Base-by-base conservation (phyloP, 2,113 vertebrate species). In the Stomatorhinus ivindoensis region DNA sequence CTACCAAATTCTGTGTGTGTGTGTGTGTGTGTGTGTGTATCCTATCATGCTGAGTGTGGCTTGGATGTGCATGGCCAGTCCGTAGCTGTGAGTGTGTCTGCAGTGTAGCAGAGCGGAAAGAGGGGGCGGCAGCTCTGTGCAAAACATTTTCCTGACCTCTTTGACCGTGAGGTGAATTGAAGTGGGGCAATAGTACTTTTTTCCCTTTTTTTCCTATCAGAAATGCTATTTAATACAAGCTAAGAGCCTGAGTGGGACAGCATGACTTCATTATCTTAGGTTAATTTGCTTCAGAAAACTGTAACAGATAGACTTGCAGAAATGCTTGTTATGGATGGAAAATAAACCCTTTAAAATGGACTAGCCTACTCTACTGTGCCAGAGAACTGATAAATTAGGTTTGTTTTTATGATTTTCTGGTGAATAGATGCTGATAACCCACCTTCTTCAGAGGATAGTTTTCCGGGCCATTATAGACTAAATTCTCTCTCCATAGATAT, bases 331-430 rank as follows among this genome's bases (percentile, higher is more conserved):
- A 15, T 73, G 87, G 39, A 88, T 88, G 87, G 21, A 27, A 69
- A 27, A 46, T 13, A 47, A n/a, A 31, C 55, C 24, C 7, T 88
- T 73, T 88, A 88, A 88, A 87, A 87, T 47, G 44, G 44, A 31
- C 44, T 8, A 48, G 44, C 19, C 44, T 8, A 48, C 39, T n/a
- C 39, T n/a, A 39, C 42, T 42, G 10, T 17, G 58, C 55, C 58
- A 88, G 87, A 88, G 44, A 88, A 88, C 39, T 65, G 58, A 88
- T 47, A 13, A 10, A 84, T 47, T 47, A 39, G 5, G 87, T 69
- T 69, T 88, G 39, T 65, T 88, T 46, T 47, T 47, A 84, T 88
- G 39, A 88, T 48, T 88, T 80, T 65, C 87, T 69, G 42, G 17
- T 69, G 58, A 88, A 31, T 69, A 69, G 87, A 88, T n/a, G 46